Evolutionary conservation across 2,888 invertebrate genomes (phyloP), one percentile per base, ranked within the genome.

Genomic region (Aleiodes leptofemur): DNA sequence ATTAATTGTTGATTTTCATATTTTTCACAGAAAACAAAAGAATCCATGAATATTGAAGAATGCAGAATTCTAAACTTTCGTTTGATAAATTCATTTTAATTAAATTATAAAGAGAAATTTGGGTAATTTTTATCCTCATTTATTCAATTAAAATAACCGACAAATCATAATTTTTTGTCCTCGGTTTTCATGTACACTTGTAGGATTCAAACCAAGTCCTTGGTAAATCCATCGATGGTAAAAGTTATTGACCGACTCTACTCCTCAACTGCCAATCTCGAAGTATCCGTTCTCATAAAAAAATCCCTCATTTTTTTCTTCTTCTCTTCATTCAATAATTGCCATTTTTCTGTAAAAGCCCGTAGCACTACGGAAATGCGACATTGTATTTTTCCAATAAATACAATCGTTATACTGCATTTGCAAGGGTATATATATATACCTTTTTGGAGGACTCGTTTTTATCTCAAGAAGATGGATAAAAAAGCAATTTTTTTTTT

Each of bases 241-340:
- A 68, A 68, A 68, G 68, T 68, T 68, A 68, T 68, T 68, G 68
- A 68, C 68, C 68, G 68, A 68, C 68, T 68, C 68, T 68, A 50
- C 50, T 50, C 51, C n/a, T 51, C 51, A 50, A 50, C 51, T 68
- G 68, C 68, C 68, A 68, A 68, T 51, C 64, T 43, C 48, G 48
- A 9, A 43, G 4, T 48, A 64, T 64, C 23, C 31, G 31, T 51
- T 68, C 50, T 68, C 23, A 68, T 68, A 50, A 68, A 23, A 23
- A 23, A 51, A 31, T 13, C 68, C 68, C 29, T 23, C 7, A 16
- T 14, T n/a, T 31, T 14, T 29, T 57, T 23, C 23, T 23, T 23
- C 23, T 23, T 66, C 43, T 48, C 50, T 66, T 61, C 61, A 38
- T 61, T 61, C 61, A 61, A 38, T 61, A 64, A 64, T 23, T 64